Base-by-base conservation (phyloP, 2,113 vertebrate genomes). In the Periophthalmodon schlosseri region DNA sequence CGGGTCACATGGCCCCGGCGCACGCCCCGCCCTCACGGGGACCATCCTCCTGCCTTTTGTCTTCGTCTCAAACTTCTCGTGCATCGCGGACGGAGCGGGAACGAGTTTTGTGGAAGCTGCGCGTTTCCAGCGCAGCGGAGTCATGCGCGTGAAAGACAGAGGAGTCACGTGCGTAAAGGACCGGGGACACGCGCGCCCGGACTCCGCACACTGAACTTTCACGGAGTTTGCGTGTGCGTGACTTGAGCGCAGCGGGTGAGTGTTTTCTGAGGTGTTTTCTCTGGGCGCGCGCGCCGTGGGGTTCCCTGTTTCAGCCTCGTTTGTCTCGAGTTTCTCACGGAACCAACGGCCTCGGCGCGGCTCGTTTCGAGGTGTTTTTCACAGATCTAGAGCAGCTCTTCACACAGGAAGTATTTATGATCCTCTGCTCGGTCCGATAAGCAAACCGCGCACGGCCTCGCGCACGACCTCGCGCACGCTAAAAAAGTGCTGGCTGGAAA, bases 21-120 rank as follows among this genome's bases (percentile, higher is more conserved):
- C 80, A 85, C 83, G 86, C 91, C 85, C 92, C 91, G 91, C 92
- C 91, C 89, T n/a, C 34, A 85, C 89, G 87, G 79, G 90, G 85
- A 87, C 86, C 86, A 80, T 91, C 89, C 90, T 91, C 87, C 81
- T 84, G 70, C 76, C 83, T 86, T 85, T 90, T 91, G 75, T 67
- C 74, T 84, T 60, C 84, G 89, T 92, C 86, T 90, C 86, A 85
- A 77, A 87, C 76, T 83, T 85, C 85, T 34, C 66, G 75, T 76
- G 83, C 80, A 73, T 77, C 86, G 83, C 85, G 87, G 82, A 86
- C 44, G 44, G 54, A 39, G 61, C 34, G 33, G 61, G 34, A 39
- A 63, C 6, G 18, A 9, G 8, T 15, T 15, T 20, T 9, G 34
- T 1, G 60, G 24, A 14, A 36, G 60, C 33, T 34, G 13, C 15